Conservation (phyloP, 2,113 vertebrate species). For the Aspiorhynchus laticeps region DNA sequence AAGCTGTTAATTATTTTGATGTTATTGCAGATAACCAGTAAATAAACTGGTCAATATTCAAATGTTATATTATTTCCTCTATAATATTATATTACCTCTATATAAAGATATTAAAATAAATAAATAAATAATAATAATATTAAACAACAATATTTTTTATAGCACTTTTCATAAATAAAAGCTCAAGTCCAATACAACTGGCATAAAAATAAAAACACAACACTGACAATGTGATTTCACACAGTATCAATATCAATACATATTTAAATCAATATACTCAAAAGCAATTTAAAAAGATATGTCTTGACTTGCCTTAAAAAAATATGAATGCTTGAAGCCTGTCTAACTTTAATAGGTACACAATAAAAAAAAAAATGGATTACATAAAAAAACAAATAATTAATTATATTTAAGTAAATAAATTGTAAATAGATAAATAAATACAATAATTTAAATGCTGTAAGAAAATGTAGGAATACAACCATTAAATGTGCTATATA, state of each 20-base stretch:
- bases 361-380: background rate
- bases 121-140: background rate
- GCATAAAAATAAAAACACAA: background rate
- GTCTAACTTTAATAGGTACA: background rate
- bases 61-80: background rate
- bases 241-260: background rate
- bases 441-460: background rate
- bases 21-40: background rate
- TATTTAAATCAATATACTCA: background rate
- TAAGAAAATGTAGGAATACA: background rate
- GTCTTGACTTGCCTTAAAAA: background rate
- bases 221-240: background rate
- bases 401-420: no score
- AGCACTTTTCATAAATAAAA: background rate
- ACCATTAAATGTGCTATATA: background rate
- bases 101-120: background rate
- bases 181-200: background rate
- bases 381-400: no score
- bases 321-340: background rate
- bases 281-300: background rate
- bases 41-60: background rate
- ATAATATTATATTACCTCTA: background rate
- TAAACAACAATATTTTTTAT: background rate
- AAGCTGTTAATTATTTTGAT: no score
- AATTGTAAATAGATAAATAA: background rate